A percentile compares a stretch with the other conserved stretches of the same genome.
Evolutionary conservation across 2,113 vertebrate genomes (phyloP).

Genomic region (Eclectus roratus): DNA sequence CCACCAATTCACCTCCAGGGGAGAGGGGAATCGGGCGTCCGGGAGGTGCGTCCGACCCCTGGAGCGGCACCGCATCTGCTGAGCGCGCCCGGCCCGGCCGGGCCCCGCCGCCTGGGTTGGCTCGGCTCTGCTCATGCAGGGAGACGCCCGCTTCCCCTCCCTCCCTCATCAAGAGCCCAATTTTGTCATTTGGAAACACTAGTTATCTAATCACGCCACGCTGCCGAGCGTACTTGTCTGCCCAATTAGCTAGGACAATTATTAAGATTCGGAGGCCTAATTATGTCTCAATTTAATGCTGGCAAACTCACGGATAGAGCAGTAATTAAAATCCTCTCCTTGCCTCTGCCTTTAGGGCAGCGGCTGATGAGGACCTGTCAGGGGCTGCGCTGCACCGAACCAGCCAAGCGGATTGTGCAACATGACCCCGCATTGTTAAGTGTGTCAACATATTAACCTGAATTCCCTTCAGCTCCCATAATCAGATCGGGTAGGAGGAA

Average conservation of each 20-base stretch:
- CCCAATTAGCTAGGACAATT: constrained; percentile 96
- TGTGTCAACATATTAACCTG: constrained; percentile 99
- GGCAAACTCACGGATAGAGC: constrained; percentile 84
- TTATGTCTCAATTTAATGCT: constrained; percentile 96
- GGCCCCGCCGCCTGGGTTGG: constrained; percentile 30
- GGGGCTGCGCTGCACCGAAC: constrained; percentile 84
- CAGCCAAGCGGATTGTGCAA: constrained; percentile 89
- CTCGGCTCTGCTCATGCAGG: constrained; percentile 58
- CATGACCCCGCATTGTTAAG: constrained; percentile 98
- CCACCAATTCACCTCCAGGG: constrained; percentile 54
- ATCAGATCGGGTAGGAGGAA: constrained; percentile 77
- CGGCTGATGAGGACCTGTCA: constrained; percentile 95
- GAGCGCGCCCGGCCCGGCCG: neutral
- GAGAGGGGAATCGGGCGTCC: no score
- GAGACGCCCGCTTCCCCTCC: constrained; percentile 25
- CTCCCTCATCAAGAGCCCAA: constrained; percentile 72
- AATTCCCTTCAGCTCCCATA: constrained; percentile 94
- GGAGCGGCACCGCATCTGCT: neutral
- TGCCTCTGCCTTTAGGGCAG: constrained; percentile 92
- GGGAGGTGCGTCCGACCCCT: neutral
- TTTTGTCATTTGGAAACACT: constrained; percentile 86
- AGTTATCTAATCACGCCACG: constrained; percentile 85
- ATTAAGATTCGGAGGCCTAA: constrained; percentile 94
- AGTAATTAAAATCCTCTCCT: constrained; percentile 92
- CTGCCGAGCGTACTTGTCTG: constrained; percentile 81